A percentile compares a stretch with the other conserved stretches of the same genome.
phyloP scores from a whole-genome alignment of 2,797 vertebrate species.

The Protosalanx chinensis region DNA sequence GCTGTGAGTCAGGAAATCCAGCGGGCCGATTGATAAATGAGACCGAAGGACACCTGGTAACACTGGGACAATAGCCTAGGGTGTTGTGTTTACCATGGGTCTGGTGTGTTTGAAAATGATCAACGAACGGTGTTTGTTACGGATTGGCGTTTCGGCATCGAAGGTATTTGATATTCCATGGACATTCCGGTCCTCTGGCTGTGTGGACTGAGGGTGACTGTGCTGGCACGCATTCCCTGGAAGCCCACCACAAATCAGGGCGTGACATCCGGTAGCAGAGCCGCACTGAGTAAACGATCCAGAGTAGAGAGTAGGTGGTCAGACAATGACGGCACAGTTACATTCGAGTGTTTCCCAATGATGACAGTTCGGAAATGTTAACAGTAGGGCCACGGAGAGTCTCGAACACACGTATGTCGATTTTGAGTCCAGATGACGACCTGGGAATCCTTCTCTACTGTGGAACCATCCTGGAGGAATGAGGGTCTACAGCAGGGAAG shows the following conservation, averaged over 20 bases:
- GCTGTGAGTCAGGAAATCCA: background rate
- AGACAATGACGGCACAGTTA: background rate
- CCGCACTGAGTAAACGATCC: background rate
- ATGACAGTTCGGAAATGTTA: no score
- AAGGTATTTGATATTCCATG: background rate
- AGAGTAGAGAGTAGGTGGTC: background rate
- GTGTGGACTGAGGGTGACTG: background rate
- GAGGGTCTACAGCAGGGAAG: no score
- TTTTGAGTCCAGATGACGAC: no score
- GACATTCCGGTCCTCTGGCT: background rate
- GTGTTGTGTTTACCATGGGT: background rate
- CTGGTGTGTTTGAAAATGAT: background rate
- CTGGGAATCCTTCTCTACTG: no score
- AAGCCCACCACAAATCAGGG: background rate
- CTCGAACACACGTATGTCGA: no score
- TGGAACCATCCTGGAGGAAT: no score
- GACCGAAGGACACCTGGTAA: background rate
- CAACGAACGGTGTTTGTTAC: background rate
- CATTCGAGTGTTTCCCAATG: background rate
- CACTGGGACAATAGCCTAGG: background rate
- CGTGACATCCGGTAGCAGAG: no score
- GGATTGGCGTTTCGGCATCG: background rate
- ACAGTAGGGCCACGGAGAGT: no score
- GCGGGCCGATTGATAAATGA: background rate
- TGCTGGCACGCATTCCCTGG: background rate